A percentile compares a stretch with the other conserved stretches of the same genome.
Conservation (phyloP, 1,140 invertebrate genomes). For the Drosophila sechellia region DNA sequence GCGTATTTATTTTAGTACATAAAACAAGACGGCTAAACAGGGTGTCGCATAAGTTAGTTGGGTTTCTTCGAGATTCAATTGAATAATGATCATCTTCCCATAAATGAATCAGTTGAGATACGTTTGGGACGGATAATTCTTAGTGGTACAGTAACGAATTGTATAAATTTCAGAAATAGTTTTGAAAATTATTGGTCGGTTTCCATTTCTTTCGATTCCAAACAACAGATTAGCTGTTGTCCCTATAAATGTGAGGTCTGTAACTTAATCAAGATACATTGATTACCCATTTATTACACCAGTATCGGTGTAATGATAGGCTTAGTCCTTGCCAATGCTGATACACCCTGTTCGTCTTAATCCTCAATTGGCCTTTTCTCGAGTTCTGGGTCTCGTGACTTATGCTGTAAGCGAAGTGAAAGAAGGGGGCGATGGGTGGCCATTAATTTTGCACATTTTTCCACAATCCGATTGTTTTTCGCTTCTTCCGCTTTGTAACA, state of each 20-base stretch:
- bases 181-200: not conserved
- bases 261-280: too few species aligned
- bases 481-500: slow-evolving; percentile 58
- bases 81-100: too few species aligned
- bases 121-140: not conserved
- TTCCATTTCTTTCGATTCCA: too few species aligned
- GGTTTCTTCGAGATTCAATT: not conserved
- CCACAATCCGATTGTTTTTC: slow-evolving; percentile 58
- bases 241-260: too few species aligned
- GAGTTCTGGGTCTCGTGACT: slow-evolving; percentile 33
- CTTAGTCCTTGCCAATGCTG: not conserved
- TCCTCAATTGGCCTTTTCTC: slow-evolving; percentile 15
- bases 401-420: slow-evolving; percentile 22
- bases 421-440: slow-evolving; percentile 7
- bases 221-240: too few species aligned
- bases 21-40: slow-evolving; percentile 73
- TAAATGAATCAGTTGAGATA: not conserved
- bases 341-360: slow-evolving; percentile 22
- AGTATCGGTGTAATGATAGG: too few species aligned
- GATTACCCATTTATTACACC: too few species aligned
- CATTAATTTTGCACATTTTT: slow-evolving; percentile 68
- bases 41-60: slow-evolving; percentile 40
- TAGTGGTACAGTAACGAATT: not conserved
- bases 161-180: too few species aligned
- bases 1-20: slow-evolving; percentile 81